phyloP scores from a whole-genome alignment of 1,140 invertebrate genomes.

The Drosophila sechellia region DNA sequence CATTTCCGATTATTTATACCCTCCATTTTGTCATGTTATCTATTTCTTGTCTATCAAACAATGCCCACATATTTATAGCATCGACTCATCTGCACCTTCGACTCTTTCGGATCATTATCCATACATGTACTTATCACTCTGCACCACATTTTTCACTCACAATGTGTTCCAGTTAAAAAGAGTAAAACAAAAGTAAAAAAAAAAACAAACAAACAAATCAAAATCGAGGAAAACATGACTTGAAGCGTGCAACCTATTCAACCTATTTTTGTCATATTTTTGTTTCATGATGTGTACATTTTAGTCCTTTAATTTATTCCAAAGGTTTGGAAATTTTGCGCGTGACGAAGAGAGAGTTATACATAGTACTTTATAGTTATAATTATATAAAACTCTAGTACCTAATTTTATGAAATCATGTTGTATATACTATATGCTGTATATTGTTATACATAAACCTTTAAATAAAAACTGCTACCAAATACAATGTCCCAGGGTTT shows the following conservation, averaged over 20 bases:
- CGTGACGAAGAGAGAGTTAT: conserved; percentile 61
- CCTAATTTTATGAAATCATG: conserved; percentile 73
- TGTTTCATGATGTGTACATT: conserved; percentile 78
- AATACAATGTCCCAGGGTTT: conserved; percentile 33
- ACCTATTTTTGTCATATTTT: conserved; percentile 44
- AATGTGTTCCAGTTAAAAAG: conserved; percentile 1
- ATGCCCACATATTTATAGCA: conserved; percentile 55
- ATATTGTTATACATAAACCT: conserved; percentile 67
- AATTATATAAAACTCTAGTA: conserved; percentile 75
- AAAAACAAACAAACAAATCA: background rate
- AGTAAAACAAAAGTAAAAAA: background rate
- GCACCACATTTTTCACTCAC: conserved; percentile 10
- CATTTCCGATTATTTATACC: conserved; percentile 66
- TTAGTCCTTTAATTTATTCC: conserved; percentile 78
- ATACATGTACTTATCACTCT: conserved; percentile 4
- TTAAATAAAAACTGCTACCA: conserved; percentile 81
- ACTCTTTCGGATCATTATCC: conserved; percentile 11
- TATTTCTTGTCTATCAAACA: conserved; percentile 40
- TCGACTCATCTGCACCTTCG: conserved; percentile 33
- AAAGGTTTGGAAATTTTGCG: conserved; percentile 73
- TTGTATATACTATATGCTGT: conserved; percentile 72
- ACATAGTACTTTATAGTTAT: conserved; percentile 74
- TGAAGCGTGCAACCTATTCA: conserved; percentile 9
- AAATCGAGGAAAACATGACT: background rate
- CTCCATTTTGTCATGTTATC: conserved; percentile 49